Evolutionary conservation across 1,140 invertebrate genomes (phyloP).

Genomic region (Telenomus remus): DNA sequence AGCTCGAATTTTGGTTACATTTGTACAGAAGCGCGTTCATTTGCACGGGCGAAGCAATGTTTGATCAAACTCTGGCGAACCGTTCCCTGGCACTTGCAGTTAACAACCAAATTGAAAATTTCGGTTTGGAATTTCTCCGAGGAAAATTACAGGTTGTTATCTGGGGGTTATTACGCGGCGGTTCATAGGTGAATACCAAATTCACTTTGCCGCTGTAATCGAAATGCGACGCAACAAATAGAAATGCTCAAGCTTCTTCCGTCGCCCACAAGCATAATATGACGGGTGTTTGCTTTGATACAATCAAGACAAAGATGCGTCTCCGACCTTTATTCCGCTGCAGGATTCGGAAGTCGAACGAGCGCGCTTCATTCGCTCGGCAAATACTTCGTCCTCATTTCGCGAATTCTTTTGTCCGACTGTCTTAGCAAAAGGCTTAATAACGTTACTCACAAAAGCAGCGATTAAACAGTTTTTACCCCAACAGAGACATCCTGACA

Average conservation of each 20-base stretch:
- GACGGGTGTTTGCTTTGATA: constrained; percentile 29
- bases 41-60: no score
- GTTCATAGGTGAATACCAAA: neutral
- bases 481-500: constrained; percentile 58
- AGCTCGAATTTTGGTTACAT: no score
- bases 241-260: no score
- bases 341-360: constrained; percentile 45
- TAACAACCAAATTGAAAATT: constrained; percentile 2
- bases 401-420: constrained; percentile 39
- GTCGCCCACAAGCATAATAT: constrained; percentile 17
- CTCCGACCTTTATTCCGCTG: constrained; percentile 41
- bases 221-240: neutral
- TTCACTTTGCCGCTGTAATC: neutral
- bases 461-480: constrained; percentile 65
- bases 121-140: no score
- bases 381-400: constrained; percentile 55
- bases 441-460: constrained; percentile 69
- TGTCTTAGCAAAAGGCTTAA: constrained; percentile 65
- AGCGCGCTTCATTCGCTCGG: constrained; percentile 37
- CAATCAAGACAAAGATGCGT: constrained; percentile 37
- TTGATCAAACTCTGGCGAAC: no score
- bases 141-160: constrained; percentile 12
- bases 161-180: constrained; percentile 6
- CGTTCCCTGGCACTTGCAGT: neutral
- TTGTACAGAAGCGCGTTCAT: no score